phyloP scores from a whole-genome alignment of 2,113 vertebrate species.

The Proteles cristata region DNA sequence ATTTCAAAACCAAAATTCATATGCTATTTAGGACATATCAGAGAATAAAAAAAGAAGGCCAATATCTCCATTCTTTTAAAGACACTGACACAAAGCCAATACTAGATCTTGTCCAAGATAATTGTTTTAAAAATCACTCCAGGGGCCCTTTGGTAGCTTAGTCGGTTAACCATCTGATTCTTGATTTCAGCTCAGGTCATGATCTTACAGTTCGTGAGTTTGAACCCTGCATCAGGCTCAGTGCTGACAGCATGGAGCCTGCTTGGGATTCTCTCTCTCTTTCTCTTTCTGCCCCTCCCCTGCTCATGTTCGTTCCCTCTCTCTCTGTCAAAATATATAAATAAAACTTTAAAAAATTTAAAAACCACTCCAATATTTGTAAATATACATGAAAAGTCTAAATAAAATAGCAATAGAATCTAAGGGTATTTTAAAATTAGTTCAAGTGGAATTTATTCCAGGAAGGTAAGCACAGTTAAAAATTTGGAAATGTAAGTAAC shows the following conservation, averaged over 20 bases:
- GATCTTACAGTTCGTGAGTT: no score
- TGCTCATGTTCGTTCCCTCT: no score
- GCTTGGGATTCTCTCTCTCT: no score
- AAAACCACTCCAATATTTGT: neutral
- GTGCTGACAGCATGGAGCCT: no score
- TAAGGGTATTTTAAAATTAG: constrained; percentile 14
- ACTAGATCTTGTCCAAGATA: neutral
- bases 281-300: no score
- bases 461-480: neutral
- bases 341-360: no score
- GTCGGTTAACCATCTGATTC: no score
- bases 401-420: neutral
- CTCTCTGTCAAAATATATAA: no score
- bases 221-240: no score
- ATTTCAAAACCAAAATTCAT: neutral
- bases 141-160: no score
- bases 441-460: neutral
- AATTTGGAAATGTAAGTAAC: neutral
- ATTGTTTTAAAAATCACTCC: neutral
- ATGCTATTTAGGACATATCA: neutral
- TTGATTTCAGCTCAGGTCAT: no score
- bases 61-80: neutral
- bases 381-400: neutral
- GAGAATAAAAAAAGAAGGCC: neutral
- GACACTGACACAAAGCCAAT: neutral